phyloP scores from a whole-genome alignment of 2,888 invertebrate species.

The Sisyra terminalis region DNA sequence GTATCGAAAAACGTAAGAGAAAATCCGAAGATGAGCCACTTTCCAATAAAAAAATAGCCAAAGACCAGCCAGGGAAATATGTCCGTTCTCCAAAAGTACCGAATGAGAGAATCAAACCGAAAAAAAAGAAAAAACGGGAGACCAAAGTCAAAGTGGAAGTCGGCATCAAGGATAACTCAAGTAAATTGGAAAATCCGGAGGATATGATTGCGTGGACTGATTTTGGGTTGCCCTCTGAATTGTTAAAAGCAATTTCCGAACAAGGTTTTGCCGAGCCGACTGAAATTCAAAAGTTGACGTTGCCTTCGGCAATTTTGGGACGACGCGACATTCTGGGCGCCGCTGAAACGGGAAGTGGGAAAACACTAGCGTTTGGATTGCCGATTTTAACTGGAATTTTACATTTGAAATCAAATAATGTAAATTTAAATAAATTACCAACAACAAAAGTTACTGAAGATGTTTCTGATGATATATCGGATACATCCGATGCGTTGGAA shows the following conservation, averaged over 20 bases:
- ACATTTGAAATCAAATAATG: slow-evolving; percentile 41
- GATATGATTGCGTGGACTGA: slow-evolving; percentile 46
- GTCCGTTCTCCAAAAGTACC: background rate
- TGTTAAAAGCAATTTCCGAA: slow-evolving; percentile 59
- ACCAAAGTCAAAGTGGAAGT: slow-evolving; percentile 9
- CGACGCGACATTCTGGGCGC: slow-evolving; percentile 87
- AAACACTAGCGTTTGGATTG: slow-evolving; percentile 93
- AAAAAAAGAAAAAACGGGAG: slow-evolving; percentile 9
- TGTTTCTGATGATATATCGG: slow-evolving; percentile 5
- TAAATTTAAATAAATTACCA: background rate
- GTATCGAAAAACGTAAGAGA: slow-evolving; percentile 8
- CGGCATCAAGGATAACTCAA: slow-evolving; percentile 9
- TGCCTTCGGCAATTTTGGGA: slow-evolving; percentile 77
- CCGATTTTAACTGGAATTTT: slow-evolving; percentile 81
- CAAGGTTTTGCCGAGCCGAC: slow-evolving; percentile 71
- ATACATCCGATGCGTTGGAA: background rate
- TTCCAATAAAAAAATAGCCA: background rate
- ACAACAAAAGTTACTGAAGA: slow-evolving; percentile 2
- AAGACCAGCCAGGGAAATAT: background rate
- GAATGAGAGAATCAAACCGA: too few relatives aligned
- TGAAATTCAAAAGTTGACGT: slow-evolving; percentile 64
- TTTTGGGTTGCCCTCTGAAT: slow-evolving; percentile 47
- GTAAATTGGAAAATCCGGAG: slow-evolving; percentile 22
- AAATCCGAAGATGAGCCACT: slow-evolving; percentile 9
- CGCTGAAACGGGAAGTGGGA: slow-evolving; percentile 97